These are phyloP conservation scores for Xenopus petersii DNA, from an alignment of 2,797 vertebrate species.

Conservation along the genomic window DNA sequence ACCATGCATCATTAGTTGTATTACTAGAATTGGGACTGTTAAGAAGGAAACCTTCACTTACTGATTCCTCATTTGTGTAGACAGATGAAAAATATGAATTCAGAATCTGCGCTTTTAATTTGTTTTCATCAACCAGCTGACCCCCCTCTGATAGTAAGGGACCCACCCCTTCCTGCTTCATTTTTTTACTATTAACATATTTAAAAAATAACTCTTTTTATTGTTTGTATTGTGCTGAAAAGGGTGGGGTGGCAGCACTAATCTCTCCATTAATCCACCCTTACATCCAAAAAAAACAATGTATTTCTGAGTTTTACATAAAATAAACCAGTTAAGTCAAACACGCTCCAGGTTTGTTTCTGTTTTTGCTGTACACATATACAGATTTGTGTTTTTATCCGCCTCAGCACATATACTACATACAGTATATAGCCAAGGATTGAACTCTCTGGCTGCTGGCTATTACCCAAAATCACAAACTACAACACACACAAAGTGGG, in stretches of 20 bases:
- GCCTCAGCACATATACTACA: neutral
- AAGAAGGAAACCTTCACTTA: too few relatives aligned
- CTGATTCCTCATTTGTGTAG: too few relatives aligned
- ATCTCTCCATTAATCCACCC: neutral
- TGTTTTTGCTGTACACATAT: neutral
- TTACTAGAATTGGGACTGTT: too few relatives aligned
- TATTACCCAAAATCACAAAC: neutral
- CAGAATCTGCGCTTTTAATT: too few relatives aligned
- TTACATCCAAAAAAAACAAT: neutral
- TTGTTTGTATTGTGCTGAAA: neutral
- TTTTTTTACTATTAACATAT: too few relatives aligned
- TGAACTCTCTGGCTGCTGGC: constrained; percentile 8
- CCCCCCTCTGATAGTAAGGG: too few relatives aligned
- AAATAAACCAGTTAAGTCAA: neutral
- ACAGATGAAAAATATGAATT: too few relatives aligned
- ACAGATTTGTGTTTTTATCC: neutral
- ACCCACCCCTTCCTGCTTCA: too few relatives aligned
- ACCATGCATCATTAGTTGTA: too few relatives aligned
- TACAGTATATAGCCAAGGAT: neutral
- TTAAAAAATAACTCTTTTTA: neutral
- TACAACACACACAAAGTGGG: neutral
- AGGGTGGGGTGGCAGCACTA: neutral
- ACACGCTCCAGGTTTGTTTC: neutral
- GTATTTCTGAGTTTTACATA: neutral
- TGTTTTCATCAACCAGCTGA: too few relatives aligned